A percentile compares a stretch with the other conserved stretches of the same genome.
phyloP scores from a whole-genome alignment of 1,140 invertebrate species.

The Eufriesea mexicana region DNA sequence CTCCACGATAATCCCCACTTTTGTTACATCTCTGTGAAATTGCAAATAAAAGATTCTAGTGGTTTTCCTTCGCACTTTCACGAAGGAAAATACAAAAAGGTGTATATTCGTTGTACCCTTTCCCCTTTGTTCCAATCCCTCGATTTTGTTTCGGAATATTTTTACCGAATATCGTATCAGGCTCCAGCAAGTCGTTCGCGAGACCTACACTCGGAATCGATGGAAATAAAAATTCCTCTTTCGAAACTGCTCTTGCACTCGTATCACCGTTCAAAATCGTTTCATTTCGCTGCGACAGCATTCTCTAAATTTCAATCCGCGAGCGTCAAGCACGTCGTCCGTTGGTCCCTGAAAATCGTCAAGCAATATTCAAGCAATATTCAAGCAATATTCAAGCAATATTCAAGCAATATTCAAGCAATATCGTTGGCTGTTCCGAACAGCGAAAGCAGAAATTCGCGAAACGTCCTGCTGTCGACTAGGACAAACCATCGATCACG shows the following conservation, averaged over 20 bases:
- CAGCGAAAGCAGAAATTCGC: background rate
- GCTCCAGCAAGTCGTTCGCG: background rate
- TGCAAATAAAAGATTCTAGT: too few relatives aligned
- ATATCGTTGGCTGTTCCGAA: background rate
- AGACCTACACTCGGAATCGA: background rate
- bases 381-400: background rate
- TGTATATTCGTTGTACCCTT: too few relatives aligned
- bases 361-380: slow-evolving; percentile 1
- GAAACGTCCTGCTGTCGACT: background rate
- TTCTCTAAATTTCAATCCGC: slow-evolving; percentile 9
- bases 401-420: background rate
- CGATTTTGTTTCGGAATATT: background rate
- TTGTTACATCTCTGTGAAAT: too few relatives aligned
- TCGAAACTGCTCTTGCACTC: background rate
- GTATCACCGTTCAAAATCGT: background rate
- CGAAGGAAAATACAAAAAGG: too few relatives aligned
- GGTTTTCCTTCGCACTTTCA: too few relatives aligned
- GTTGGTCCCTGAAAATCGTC: slow-evolving; percentile 2
- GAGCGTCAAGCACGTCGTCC: too few relatives aligned
- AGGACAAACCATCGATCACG: slow-evolving; percentile 5
- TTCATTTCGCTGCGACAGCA: background rate
- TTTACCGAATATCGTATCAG: background rate
- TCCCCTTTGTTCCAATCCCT: background rate
- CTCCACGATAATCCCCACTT: too few relatives aligned
- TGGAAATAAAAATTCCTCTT: background rate